Evolutionary conservation across 2,888 invertebrate genomes (phyloP).

Genomic region (Scaeva pyrastri): DNA sequence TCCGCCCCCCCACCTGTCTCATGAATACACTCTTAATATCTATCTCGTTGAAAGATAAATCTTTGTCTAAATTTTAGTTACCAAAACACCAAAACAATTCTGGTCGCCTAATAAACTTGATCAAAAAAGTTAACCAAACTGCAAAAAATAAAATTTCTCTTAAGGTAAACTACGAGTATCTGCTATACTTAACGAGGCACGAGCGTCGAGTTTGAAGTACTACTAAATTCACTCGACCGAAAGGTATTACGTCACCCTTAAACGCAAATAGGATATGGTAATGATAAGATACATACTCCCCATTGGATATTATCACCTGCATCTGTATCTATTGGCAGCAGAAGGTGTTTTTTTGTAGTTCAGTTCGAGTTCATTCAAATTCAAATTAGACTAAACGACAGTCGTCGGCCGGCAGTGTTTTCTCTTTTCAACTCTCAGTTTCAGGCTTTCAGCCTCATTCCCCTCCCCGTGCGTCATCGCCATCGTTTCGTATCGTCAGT

Average conservation of each 20-base stretch:
- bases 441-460: neutral
- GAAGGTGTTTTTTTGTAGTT: neutral
- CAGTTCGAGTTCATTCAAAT: neutral
- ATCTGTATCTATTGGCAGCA: neutral
- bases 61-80: slow-evolving; percentile 50
- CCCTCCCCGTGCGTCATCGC: no score
- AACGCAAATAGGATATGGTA: neutral
- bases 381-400: neutral
- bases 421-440: slow-evolving; percentile 3
- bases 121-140: slow-evolving; percentile 75
- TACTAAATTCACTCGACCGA: no score
- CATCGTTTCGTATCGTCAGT: no score
- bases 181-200: neutral
- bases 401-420: neutral
- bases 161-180: slow-evolving; percentile 6
- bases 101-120: slow-evolving; percentile 71
- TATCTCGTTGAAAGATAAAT: slow-evolving; percentile 48
- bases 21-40: neutral
- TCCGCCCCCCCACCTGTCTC: neutral
- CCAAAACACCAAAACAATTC: slow-evolving; percentile 21
- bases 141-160: slow-evolving; percentile 60
- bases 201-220: neutral
- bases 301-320: slow-evolving; percentile 1
- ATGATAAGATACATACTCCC: neutral
- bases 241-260: neutral